Evolutionary conservation across 2,888 invertebrate genomes (phyloP), one percentile per base, ranked within the genome.

Genomic region (Euclidia mi): DNA sequence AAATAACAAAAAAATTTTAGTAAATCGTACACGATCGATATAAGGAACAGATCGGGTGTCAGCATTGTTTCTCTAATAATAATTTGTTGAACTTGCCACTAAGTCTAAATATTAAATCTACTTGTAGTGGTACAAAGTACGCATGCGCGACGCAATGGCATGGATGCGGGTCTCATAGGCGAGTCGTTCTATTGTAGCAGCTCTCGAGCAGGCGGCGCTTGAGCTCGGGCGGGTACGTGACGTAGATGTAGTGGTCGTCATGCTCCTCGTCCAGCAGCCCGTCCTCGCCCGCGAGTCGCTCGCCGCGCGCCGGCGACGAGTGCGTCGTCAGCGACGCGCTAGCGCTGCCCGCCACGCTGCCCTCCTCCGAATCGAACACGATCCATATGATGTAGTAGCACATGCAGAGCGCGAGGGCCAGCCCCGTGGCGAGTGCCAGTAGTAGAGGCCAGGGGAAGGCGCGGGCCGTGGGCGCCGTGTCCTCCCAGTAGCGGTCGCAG

Each of bases 301-400:
- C 91, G 41, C 93, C 92, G 71, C 96, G 96, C 41, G 95, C 94
- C 1, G 96, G 96, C 14, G 96, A 96, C 14, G 96, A 96, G 52
- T 96, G 96, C 40, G 96, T 96, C 53, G 96, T 95, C 88, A 96
- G 96, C 15, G 96, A 96, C 29, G 96, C 95, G 56, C 96, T 96
- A 28, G 96, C 96, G 79, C 96, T 96, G 40, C 94, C 94, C 18
- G 96, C 95, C 47, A 96, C 95, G 81, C 96, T 96, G 69, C 96
- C 95, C 75, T 97, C 96, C 71, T 96, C 96, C 11, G 96, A 96
- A 85, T 98, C 98, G 91, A 98, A 98, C 57, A 98, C 96, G 71
- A 98, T 97, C 97, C 98, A 98, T 76, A 98, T 97, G 80, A 98
- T 96, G 92, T 98, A 98, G 89, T 98, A 98, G 91, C 98, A 98